Evolutionary conservation across 2,888 invertebrate genomes (phyloP).

Genomic region (Latrodectus elegans): DNA sequence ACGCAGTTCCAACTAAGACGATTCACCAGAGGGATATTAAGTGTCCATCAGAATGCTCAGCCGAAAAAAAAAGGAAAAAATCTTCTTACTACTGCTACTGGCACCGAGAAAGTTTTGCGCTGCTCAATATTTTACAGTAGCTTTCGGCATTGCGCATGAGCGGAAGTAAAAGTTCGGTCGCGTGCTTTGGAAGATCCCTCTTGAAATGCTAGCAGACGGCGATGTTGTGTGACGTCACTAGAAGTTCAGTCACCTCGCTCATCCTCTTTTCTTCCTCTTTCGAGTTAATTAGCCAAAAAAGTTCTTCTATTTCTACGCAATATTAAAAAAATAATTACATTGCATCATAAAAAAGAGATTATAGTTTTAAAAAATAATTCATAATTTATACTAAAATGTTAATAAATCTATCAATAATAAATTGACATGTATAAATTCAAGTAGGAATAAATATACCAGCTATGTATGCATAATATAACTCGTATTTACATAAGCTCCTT

Average conservation of each 20-base stretch:
- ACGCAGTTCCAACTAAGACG: too few relatives aligned
- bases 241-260: conserved; percentile 42
- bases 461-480: too few relatives aligned
- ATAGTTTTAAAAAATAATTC: too few relatives aligned
- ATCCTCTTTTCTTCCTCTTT: conserved; percentile 12
- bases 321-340: too few relatives aligned
- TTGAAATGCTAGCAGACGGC: conserved; percentile 22
- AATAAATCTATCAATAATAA: too few relatives aligned
- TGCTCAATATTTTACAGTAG: neutral
- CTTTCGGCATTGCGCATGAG: conserved; percentile 44
- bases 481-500: too few relatives aligned
- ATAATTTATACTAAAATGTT: too few relatives aligned
- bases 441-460: too few relatives aligned
- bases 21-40: too few relatives aligned
- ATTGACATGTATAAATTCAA: too few relatives aligned
- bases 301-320: neutral
- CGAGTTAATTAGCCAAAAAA: conserved; percentile 12
- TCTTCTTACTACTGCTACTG: neutral
- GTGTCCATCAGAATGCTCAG: too few relatives aligned
- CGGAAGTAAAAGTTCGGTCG: conserved; percentile 56
- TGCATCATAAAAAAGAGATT: too few relatives aligned
- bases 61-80: neutral
- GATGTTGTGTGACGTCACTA: conserved; percentile 36
- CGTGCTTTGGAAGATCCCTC: conserved; percentile 62
- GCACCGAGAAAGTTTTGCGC: conserved; percentile 28